Evolutionary conservation across 2,113 vertebrate species (phyloP).

Genomic region (Rhea americana): DNA sequence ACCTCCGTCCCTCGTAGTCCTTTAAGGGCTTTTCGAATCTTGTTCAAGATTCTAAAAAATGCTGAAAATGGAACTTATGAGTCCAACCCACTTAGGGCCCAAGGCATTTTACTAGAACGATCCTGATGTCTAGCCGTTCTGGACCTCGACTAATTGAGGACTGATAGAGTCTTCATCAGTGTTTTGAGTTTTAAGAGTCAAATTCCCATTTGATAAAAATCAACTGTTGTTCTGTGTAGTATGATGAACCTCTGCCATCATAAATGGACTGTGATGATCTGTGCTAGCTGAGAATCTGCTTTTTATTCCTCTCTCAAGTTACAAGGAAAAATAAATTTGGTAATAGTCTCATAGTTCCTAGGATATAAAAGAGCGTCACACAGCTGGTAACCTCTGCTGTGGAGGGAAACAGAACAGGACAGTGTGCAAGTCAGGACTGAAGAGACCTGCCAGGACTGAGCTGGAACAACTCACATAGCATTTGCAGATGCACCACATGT

Average conservation of each 20-base stretch:
- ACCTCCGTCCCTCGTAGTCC: rapidly evolving
- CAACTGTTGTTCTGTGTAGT: neutral
- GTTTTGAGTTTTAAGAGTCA: neutral
- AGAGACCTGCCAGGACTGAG: slow-evolving; percentile 54
- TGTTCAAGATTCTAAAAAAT: neutral
- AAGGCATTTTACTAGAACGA: neutral
- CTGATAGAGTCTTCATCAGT: neutral
- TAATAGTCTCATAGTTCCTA: slow-evolving; percentile 35
- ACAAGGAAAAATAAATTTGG: slow-evolving; percentile 42
- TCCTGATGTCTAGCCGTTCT: neutral
- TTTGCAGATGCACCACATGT: slow-evolving; percentile 42
- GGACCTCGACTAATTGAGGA: neutral
- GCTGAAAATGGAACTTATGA: neutral
- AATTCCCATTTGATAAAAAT: neutral
- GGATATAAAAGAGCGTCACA: neutral
- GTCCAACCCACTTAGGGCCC: rapidly evolving
- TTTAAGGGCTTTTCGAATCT: neutral
- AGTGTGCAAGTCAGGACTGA: slow-evolving; percentile 33
- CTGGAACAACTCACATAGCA: slow-evolving; percentile 27
- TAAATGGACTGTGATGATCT: neutral
- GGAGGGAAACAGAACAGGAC: slow-evolving; percentile 21
- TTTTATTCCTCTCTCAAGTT: slow-evolving; percentile 54
- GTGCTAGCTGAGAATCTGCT: slow-evolving; percentile 33
- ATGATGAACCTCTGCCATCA: neutral
- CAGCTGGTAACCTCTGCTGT: slow-evolving; percentile 53